These are phyloP conservation scores for Pammene fasciana DNA, from an alignment of 2,888 invertebrate species.

Conservation along the genomic window DNA sequence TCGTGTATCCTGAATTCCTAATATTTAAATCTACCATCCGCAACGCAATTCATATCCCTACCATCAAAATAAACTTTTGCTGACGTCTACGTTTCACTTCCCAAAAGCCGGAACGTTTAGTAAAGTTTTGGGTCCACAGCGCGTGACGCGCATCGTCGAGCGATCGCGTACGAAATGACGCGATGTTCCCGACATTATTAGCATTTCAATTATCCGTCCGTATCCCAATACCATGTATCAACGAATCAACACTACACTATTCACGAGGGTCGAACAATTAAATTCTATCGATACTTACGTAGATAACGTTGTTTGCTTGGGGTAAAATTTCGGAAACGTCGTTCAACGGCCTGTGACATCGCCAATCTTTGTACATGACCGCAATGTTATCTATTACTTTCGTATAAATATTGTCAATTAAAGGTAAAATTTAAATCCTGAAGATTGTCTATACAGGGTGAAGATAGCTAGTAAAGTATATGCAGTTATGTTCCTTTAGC, in stretches of 20 bases:
- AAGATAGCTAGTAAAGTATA: no score
- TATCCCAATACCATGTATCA: slow-evolving; percentile 20
- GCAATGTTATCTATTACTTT: no score
- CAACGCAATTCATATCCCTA: slow-evolving; percentile 36
- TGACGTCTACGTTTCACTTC: slow-evolving; percentile 40
- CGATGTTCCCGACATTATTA: slow-evolving; percentile 30
- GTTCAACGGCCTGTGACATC: background rate
- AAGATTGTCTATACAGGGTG: no score
- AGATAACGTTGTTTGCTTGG: background rate
- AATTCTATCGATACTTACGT: slow-evolving; percentile 19
- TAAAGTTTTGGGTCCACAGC: slow-evolving; percentile 38
- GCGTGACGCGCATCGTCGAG: slow-evolving; percentile 39
- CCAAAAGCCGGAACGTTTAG: slow-evolving; percentile 36
- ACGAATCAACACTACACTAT: slow-evolving; percentile 31
- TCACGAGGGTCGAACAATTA: slow-evolving; percentile 7
- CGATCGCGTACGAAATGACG: slow-evolving; percentile 30
- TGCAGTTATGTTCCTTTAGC: no score
- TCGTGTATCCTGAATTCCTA: background rate
- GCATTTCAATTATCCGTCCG: slow-evolving; percentile 37
- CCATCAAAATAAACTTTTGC: slow-evolving; percentile 40
- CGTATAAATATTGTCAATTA: no score
- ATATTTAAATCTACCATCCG: slow-evolving; percentile 21
- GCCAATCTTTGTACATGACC: no score
- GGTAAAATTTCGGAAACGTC: background rate
- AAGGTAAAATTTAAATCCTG: no score